phyloP scores from a whole-genome alignment of 2,888 invertebrate species.

The Campoplex capitator region DNA sequence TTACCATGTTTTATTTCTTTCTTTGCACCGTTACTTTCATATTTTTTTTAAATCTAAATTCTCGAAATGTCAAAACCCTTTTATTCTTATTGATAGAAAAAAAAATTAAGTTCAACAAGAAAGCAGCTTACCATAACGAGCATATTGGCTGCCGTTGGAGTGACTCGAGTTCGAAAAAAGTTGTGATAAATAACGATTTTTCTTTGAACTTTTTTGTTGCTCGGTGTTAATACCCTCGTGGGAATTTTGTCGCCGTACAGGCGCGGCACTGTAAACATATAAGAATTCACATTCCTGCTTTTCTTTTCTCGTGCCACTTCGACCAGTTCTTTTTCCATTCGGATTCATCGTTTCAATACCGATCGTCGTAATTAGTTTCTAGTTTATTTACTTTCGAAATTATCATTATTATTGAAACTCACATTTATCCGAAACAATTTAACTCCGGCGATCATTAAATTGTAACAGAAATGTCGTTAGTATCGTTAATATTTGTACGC shows the following conservation, averaged over 20 bases:
- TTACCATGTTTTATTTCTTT: background rate
- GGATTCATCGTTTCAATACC: background rate
- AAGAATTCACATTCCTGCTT: conserved; percentile 27
- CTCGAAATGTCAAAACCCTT: background rate
- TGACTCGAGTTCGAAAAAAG: conserved; percentile 90
- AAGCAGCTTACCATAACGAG: conserved; percentile 88
- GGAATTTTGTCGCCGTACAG: conserved; percentile 87
- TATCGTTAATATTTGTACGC: background rate
- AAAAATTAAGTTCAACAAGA: conserved; percentile 12
- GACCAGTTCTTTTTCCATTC: background rate
- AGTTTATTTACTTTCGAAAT: background rate
- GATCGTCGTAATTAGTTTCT: background rate
- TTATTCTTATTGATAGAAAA: background rate
- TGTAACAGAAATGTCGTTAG: background rate
- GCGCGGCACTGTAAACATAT: conserved; percentile 85
- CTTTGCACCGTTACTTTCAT: background rate
- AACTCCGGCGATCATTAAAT: background rate
- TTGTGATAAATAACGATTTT: conserved; percentile 92
- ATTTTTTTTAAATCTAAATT: background rate
- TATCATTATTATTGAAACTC: background rate
- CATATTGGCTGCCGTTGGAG: conserved; percentile 93
- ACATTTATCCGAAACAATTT: background rate
- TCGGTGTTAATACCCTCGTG: conserved; percentile 86
- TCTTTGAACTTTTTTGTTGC: conserved; percentile 87
- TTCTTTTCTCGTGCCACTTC: background rate